Conservation (phyloP, 2,113 vertebrate species). For the Tursiops truncatus region DNA sequence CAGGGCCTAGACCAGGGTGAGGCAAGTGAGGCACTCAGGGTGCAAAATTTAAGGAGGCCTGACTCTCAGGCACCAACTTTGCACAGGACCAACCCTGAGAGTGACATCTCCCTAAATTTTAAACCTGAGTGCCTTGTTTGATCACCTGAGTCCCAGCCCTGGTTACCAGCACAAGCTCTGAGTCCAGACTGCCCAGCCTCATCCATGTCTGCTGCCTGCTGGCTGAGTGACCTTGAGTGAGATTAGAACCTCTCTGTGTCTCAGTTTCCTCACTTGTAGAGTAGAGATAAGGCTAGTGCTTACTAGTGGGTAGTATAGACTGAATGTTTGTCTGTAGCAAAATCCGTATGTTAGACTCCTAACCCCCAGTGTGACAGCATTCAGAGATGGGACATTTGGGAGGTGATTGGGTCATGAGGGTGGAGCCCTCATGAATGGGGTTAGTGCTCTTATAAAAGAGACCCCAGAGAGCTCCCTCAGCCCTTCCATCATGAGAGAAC, state of each 20-base stretch:
- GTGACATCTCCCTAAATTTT: accelerated
- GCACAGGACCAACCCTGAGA: not conserved
- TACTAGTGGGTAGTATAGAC: not conserved
- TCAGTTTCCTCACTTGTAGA: not conserved
- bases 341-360: not conserved
- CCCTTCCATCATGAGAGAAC: too few species aligned
- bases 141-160: not conserved
- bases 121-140: not conserved
- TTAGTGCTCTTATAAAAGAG: not conserved
- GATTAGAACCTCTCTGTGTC: not conserved
- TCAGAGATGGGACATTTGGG: not conserved
- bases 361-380: not conserved
- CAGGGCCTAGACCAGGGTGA: not conserved
- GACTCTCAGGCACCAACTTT: not conserved
- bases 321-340: too few species aligned
- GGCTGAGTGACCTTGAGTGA: not conserved
- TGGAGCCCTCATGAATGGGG: not conserved
- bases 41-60: not conserved
- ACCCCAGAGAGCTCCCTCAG: not conserved
- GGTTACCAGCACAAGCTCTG: not conserved
- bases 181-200: not conserved
- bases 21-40: not conserved
- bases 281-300: not conserved
- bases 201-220: not conserved
- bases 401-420: too few species aligned